These are phyloP conservation scores for Fundulus diaphanus DNA, from an alignment of 2,797 vertebrate species.

Conservation along the genomic window DNA sequence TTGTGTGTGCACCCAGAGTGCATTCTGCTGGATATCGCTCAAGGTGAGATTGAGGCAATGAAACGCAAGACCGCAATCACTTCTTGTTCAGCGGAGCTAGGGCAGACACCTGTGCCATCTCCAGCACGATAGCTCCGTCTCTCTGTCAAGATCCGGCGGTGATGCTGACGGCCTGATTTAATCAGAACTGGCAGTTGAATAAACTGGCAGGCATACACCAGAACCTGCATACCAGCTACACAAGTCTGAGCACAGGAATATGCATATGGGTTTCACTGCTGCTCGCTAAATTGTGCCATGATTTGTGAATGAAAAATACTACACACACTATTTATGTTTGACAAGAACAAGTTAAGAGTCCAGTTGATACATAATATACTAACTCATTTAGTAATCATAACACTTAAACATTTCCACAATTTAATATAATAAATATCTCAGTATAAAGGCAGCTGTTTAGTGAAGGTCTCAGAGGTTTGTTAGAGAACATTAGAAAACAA, in stretches of 20 bases:
- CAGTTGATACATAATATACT: not conserved
- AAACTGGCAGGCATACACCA: conserved; percentile 40
- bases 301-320: not conserved
- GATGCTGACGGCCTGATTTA: conserved; percentile 41
- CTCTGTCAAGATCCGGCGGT: conserved; percentile 13
- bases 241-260: conserved; percentile 10
- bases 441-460: no score
- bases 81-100: conserved; percentile 60
- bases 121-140: conserved; percentile 22
- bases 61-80: conserved; percentile 71
- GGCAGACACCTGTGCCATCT: conserved; percentile 59
- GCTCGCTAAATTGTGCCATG: conserved; percentile 21
- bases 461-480: no score
- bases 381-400: not conserved
- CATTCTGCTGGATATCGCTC: conserved; percentile 60
- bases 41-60: conserved; percentile 53
- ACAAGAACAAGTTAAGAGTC: not conserved
- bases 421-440: no score
- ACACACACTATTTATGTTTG: not conserved
- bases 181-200: conserved; percentile 56
- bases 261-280: conserved; percentile 16
- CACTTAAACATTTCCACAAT: no score
- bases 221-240: conserved; percentile 28
- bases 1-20: conserved; percentile 11
- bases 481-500: no score